Percentiles rank a stretch among this genome's conserved stretches.
Conservation (phyloP, 2,888 invertebrate species). For the Aphrophora alni region DNA sequence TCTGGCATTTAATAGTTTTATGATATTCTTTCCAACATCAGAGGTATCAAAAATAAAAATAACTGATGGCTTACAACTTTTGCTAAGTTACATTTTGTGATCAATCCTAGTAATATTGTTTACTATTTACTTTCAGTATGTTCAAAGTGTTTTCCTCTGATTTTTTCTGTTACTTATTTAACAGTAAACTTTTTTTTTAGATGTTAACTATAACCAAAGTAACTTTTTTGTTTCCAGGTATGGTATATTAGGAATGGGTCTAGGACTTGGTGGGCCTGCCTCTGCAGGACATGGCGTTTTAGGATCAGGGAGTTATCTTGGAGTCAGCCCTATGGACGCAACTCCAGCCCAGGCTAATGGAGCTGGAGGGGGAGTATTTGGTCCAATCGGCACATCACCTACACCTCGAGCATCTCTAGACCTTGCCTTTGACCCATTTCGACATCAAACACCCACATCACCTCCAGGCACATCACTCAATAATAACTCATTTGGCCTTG, state of each 20-base stretch:
- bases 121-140: too few species aligned
- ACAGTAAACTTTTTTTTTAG: too few species aligned
- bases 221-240: constrained; percentile 47
- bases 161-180: too few species aligned
- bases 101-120: too few species aligned
- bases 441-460: constrained; percentile 76
- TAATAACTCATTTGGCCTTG: constrained; percentile 86
- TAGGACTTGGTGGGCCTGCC: constrained; percentile 65
- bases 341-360: constrained; percentile 54
- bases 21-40: too few species aligned
- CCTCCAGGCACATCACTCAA: constrained; percentile 68
- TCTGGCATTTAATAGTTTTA: too few species aligned
- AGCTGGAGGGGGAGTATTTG: constrained; percentile 72
- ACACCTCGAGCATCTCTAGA: constrained; percentile 42
- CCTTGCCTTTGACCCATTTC: constrained; percentile 68
- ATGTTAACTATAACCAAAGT: too few species aligned
- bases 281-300: constrained; percentile 48
- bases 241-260: constrained; percentile 82
- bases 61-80: too few species aligned
- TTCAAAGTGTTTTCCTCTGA: too few species aligned
- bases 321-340: constrained; percentile 59
- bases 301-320: constrained; percentile 58
- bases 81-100: too few species aligned
- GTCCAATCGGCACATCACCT: constrained; percentile 73
- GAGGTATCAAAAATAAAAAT: too few species aligned